Base-by-base conservation (phyloP, 2,797 vertebrate genomes). In the Lepus oiostolus region DNA sequence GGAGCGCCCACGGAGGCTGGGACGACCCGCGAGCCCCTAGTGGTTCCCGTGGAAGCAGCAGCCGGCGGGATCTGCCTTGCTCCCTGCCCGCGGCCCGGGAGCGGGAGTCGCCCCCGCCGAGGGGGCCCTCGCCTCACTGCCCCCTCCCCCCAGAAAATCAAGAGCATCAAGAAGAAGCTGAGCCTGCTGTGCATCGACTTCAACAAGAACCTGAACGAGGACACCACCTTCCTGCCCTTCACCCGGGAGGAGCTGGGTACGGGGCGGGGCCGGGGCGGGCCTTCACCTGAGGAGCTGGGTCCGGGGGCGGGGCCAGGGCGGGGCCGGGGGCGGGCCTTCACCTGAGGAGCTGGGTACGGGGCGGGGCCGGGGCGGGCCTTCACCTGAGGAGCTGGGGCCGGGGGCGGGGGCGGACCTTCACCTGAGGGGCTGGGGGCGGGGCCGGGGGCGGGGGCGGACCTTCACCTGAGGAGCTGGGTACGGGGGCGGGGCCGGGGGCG, bases 171-270 rank as follows among this genome's bases (percentile, higher is more conserved):
- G 98, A 99, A 99, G 96, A 98, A 98, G 95, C 98, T 99, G 95
- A 99, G 99, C 4, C 98, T 98, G 32, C 98, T 99, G 35, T 99
- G 99, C 98, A 99, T 99, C 19, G 99, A 99, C 96, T 99, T 99
- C 98, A 99, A 99, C 98, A 99, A 99, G 98, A 99, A 99, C 98
- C 98, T 99, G 97, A 99, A 99, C 0, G 99, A 99, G 84, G 99
- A 99, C 97, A 99, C 99, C 0, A 99, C 99, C 84, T 98, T 98
- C 94, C 97, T 99, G 97, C 97, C 98, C 22, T 99, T 99, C 98
- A 99, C 97, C 0, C 97, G 97, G 9, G 99, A 99, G 68, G 98
- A 99, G 52, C 97, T 99, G n/a, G 99, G 99, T 99, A 97, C 96
- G 98, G 24, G 0, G 2, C 17, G 2, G 3, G 30, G 10, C 52